Conservation (phyloP, 2,797 vertebrate genomes). For the Pipistrellus nathusii region DNA sequence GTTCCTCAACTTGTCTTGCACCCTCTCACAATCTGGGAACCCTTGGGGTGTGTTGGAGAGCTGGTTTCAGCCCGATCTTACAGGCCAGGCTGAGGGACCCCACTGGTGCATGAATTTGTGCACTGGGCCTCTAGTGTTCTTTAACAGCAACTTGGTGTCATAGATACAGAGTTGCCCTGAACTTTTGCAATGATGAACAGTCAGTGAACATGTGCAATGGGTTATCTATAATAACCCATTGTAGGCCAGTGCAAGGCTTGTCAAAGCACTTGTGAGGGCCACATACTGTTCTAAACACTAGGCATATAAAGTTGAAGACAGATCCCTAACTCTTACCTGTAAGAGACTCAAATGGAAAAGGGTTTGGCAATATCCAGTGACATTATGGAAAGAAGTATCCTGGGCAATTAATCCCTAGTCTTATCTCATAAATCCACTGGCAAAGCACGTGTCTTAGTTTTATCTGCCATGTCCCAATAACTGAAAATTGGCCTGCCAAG, state of each 20-base stretch:
- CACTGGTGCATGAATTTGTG: too few relatives aligned
- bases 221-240: background rate
- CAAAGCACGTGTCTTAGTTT: background rate
- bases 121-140: background rate
- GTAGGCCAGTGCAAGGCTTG: background rate
- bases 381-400: background rate
- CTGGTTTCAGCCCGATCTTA: too few relatives aligned
- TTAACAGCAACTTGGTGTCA: background rate
- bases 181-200: background rate
- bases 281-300: background rate
- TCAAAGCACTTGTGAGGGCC: background rate
- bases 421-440: background rate
- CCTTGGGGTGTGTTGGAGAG: too few relatives aligned
- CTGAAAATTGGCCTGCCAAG: conserved; percentile 11
- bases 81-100: too few relatives aligned
- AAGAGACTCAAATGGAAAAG: background rate
- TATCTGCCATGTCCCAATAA: background rate
- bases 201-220: background rate
- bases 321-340: background rate
- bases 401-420: background rate
- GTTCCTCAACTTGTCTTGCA: too few relatives aligned
- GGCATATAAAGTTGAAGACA: background rate
- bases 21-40: too few relatives aligned
- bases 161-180: background rate
- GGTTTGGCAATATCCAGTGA: background rate